Evolutionary conservation across 2,797 vertebrate genomes (phyloP).

Genomic region (Pangasius krempfi): DNA sequence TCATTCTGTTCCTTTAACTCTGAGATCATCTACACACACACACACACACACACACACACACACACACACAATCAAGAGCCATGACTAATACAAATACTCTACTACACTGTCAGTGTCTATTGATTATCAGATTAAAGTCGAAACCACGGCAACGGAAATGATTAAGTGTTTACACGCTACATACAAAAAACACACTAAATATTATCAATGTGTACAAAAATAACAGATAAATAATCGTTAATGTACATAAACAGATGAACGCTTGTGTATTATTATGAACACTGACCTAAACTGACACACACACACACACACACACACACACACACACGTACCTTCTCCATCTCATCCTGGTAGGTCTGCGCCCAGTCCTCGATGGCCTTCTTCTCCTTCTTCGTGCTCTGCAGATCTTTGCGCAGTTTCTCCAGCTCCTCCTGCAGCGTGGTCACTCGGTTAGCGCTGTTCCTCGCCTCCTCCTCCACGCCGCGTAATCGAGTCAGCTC

Average conservation of each 20-base stretch:
- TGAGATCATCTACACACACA: constrained; percentile 81
- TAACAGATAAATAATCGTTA: no score
- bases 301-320: background rate
- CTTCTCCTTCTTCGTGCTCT: constrained; percentile 86
- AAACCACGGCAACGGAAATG: background rate
- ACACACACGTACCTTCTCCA: constrained; percentile 79
- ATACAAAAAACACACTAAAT: background rate
- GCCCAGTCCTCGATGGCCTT: constrained; percentile 90
- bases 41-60: constrained; percentile 37
- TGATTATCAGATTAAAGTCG: background rate
- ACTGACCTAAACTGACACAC: background rate
- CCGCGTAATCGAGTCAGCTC: constrained; percentile 85
- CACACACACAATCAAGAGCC: background rate
- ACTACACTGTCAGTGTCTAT: background rate
- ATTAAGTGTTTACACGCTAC: background rate
- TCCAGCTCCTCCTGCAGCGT: constrained; percentile 89
- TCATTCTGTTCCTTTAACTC: constrained; percentile 93
- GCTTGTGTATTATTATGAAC: no score
- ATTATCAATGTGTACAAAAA: background rate
- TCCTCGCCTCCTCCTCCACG: constrained; percentile 88
- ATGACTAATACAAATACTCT: background rate
- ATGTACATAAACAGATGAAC: no score
- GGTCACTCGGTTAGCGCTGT: constrained; percentile 79
- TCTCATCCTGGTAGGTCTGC: constrained; percentile 87
- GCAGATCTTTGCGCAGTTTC: constrained; percentile 85